Evolutionary conservation across 2,888 invertebrate genomes (phyloP), one percentile per base, ranked within the genome.

Genomic region (Rhamphomyia laevipes): DNA sequence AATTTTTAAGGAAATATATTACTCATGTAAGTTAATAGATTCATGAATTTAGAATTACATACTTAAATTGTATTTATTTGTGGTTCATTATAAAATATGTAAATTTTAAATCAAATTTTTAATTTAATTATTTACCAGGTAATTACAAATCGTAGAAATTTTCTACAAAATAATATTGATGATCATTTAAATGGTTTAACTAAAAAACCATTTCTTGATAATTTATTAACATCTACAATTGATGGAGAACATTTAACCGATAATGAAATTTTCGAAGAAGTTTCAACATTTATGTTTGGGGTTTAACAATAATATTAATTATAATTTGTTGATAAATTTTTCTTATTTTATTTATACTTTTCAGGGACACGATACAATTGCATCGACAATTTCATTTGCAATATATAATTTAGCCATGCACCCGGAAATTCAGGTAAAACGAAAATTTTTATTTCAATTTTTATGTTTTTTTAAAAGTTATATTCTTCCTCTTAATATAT

Each of bases 361-460:
- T n/a, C n/a, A 77, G 76, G 77, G 77, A 3, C 76, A 77, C 54
- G 75, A 78, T 58, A 76, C 78, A 0, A 74, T 76, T 1, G 73
- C 77, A 1, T 74, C 77, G 1, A 77, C 75, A 2, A 68, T 77
- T 31, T 69, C 71, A 4, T 78, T 74, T 58, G 63, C 71, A 1
- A 63, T 77, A 1, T 73, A 71, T 55, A 71, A 74, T 21, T 63
- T 78, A 2, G 75, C 77, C 1, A 71, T 73, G 38, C 65, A 75
- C 56, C 63, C 72, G 4, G 69, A 73, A 21, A 58, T 75, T 4
- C 78, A 78, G 58, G 67, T 71, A 45, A 38, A 16, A 16, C n/a
- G n/a, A n/a, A n/a, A n/a, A n/a, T n/a, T 15, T 15, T 37, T n/a
- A 13, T 33, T 5, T 5, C 2, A n/a, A n/a, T 35, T 13, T 13